Base-by-base conservation (phyloP, 2,113 vertebrate species). In the Scomber colias region DNA sequence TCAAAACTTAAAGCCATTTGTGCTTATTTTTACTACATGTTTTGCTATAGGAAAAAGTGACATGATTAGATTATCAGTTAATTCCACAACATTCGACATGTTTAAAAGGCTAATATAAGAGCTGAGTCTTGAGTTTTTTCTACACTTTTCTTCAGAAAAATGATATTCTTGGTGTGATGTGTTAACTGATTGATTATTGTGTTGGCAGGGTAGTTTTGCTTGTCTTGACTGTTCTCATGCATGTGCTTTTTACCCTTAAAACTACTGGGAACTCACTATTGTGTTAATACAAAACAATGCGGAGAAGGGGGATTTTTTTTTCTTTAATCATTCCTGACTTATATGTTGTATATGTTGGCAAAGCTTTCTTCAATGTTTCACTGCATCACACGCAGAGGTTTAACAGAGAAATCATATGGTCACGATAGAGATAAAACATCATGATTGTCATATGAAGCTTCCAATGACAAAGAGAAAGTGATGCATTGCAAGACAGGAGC, bases 211-310 rank as follows among this genome's bases (percentile, higher is more conserved):
- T 66, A 21, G 66, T 78, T 81, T 80, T 61, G 49, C 46, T 72
- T 62, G 21, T 76, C 27, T 56, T 75, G 15, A 78, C 71, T 19
- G 50, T 59, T 81, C 65, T 71, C 66, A 59, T 4, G 10, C 45
- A 64, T 49, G 49, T 80, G 79, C 19, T 50, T 62, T 15, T 19
- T 21, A 35, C 17, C 14, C 27, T 49, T 11, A 15, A 30, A 69
- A 75, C 75, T 19, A 69, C 31, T 44, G 30, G 35, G 69, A 69
- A 13, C 5, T 27, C 24, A 27, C 24, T 27, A 27, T 27, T 27
- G 24, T 27, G 24, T 27, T 2, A 72, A 46, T 46, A 44, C 57
- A 64, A 68, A 53, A 64, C 4, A 51, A 10, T 24, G 35, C 21
- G 48, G 9, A 13, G 21, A 13, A 5, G 12, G 5, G 15, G 11